Evolutionary conservation across 2,888 invertebrate genomes (phyloP).

Genomic region (Tetragonisca angustula): DNA sequence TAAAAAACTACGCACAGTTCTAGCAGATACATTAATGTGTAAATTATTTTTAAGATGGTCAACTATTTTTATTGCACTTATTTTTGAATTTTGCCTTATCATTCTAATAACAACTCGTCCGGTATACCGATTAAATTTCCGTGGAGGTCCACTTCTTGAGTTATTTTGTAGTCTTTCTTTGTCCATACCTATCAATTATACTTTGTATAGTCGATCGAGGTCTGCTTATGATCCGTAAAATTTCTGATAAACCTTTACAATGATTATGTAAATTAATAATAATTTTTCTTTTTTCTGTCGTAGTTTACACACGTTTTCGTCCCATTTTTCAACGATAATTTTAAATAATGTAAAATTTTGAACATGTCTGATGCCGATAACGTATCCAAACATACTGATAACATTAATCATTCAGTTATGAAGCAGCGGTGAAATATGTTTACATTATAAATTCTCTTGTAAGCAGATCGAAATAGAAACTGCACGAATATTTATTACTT

Average conservation of each 20-base stretch:
- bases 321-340: background rate
- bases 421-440: background rate
- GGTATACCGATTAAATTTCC: background rate
- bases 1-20: background rate
- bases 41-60: background rate
- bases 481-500: background rate
- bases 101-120: no score
- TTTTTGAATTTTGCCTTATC: no score
- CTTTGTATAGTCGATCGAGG: background rate
- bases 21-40: background rate
- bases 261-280: background rate
- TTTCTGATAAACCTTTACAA: background rate
- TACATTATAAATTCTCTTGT: background rate
- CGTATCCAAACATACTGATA: background rate
- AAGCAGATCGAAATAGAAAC: background rate
- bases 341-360: background rate
- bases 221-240: background rate
- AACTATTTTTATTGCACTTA: no score
- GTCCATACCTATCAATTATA: background rate
- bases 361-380: background rate
- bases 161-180: background rate
- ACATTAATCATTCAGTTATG: background rate
- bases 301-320: background rate
- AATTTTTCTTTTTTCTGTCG: background rate
- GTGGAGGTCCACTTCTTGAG: background rate